A percentile compares a stretch with the other conserved stretches of the same genome.
Conservation (phyloP, 1,140 invertebrate species). For the Caerostris darwini region DNA sequence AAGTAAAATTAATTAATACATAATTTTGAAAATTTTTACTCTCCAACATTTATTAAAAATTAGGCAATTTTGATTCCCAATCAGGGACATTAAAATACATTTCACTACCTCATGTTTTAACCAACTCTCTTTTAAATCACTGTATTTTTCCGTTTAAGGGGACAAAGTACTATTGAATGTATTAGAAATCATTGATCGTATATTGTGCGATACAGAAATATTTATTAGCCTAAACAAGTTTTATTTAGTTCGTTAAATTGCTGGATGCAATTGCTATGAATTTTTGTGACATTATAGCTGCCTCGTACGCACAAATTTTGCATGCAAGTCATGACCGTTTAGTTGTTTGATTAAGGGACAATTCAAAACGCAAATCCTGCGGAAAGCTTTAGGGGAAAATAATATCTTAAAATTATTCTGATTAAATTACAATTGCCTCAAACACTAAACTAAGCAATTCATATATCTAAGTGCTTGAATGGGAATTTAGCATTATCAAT, state of each 20-base stretch:
- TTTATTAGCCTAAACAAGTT: not conserved
- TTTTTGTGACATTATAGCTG: constrained; percentile 1
- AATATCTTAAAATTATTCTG: no score
- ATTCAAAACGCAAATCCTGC: no score
- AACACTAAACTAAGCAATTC: no score
- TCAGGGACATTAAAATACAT: not conserved
- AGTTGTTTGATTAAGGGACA: no score
- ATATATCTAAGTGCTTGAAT: no score
- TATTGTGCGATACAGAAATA: not conserved
- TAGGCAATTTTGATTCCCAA: not conserved
- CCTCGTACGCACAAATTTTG: not conserved
- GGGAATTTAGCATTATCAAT: no score
- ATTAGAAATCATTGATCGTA: not conserved
- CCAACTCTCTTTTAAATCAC: not conserved
- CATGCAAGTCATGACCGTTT: not conserved
- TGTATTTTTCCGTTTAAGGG: not conserved
- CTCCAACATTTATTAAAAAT: not conserved
- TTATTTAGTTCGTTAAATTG: not conserved
- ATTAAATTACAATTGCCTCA: no score
- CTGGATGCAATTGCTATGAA: not conserved
- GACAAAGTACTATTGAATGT: not conserved
- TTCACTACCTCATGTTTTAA: not conserved
- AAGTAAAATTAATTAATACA: no score
- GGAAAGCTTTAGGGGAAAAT: no score
- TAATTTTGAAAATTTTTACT: no score